Percentiles rank a stretch among this genome's conserved stretches.
These are phyloP conservation scores for Uria aalge DNA, from an alignment of 2,113 vertebrate genomes.

Conservation along the genomic window DNA sequence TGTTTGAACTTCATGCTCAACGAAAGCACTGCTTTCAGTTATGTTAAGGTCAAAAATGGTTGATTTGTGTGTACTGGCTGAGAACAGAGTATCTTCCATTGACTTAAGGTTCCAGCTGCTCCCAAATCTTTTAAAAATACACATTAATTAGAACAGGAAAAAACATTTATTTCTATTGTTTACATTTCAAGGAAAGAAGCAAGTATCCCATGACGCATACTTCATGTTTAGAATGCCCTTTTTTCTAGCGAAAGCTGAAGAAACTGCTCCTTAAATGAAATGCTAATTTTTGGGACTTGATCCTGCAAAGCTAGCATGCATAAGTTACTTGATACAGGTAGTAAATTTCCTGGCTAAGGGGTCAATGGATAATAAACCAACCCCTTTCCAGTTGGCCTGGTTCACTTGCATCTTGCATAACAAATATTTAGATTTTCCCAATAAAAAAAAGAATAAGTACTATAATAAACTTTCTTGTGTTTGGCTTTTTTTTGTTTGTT, in stretches of 20 bases:
- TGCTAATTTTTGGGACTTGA: background rate
- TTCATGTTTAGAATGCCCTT: background rate
- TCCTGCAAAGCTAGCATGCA: background rate
- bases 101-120: background rate
- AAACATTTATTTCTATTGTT: background rate
- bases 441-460: background rate
- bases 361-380: background rate
- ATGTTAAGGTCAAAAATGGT: background rate
- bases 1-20: background rate
- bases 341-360: background rate
- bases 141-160: background rate
- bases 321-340: background rate
- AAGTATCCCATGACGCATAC: background rate
- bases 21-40: background rate
- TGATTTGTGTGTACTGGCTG: background rate
- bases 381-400: background rate
- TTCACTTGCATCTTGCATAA: background rate
- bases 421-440: background rate
- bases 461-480: background rate
- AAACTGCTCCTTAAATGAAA: background rate
- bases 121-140: background rate
- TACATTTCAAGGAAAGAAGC: background rate
- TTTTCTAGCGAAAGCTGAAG: background rate
- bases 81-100: background rate
- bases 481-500: background rate